Evolutionary conservation across 2,113 vertebrate species (phyloP).

Genomic region (Hiodon alosoides): DNA sequence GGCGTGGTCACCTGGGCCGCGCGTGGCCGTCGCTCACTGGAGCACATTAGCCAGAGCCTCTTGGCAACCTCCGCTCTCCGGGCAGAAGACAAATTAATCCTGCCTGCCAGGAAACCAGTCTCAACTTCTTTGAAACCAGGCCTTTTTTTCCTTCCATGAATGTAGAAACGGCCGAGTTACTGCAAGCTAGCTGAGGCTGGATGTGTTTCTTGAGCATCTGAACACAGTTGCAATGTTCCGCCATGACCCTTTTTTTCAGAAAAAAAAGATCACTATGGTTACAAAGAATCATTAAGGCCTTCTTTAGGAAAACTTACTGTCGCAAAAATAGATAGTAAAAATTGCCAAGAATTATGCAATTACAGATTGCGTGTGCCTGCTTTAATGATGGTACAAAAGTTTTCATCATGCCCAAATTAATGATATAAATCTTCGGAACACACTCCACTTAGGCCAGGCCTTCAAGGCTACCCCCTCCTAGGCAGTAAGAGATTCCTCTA

Average conservation of each 20-base stretch:
- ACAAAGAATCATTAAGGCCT: too few relatives aligned
- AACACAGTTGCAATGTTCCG: too few relatives aligned
- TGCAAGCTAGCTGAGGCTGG: too few relatives aligned
- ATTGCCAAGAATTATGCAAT: too few relatives aligned
- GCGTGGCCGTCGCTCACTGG: slow-evolving; percentile 1
- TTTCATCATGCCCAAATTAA: slow-evolving; percentile 45
- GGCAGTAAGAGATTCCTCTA: slow-evolving; percentile 49
- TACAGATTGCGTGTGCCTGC: slow-evolving; percentile 24
- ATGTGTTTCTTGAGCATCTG: too few relatives aligned
- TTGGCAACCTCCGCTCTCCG: not conserved
- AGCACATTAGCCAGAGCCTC: slow-evolving; percentile 3
- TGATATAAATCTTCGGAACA: slow-evolving; percentile 50
- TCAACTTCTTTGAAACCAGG: not conserved
- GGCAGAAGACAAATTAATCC: not conserved
- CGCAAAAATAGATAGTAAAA: too few relatives aligned
- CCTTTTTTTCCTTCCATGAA: not conserved
- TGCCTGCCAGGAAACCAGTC: not conserved
- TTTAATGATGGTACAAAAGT: slow-evolving; percentile 51
- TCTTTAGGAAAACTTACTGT: too few relatives aligned
- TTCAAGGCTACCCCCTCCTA: slow-evolving; percentile 33
- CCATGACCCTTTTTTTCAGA: too few relatives aligned
- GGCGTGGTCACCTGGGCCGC: not conserved
- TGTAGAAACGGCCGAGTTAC: not conserved
- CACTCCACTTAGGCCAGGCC: slow-evolving; percentile 44
- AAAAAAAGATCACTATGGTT: too few relatives aligned